Base-by-base conservation (phyloP, 2,888 invertebrate species). In the Odontomyia ornata region DNA sequence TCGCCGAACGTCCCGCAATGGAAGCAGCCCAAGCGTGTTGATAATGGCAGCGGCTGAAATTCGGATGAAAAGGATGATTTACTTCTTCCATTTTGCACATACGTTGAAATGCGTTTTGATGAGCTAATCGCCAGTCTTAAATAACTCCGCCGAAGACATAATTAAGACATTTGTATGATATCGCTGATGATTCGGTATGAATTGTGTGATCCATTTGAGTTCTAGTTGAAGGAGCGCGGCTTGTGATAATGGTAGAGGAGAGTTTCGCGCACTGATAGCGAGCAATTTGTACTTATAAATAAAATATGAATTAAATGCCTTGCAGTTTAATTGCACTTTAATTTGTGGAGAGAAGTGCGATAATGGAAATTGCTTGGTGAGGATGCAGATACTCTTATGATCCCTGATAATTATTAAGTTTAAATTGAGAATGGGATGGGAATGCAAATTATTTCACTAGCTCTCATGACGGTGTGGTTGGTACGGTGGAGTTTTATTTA, bases 151-250 rank as follows among this genome's bases (percentile, higher is more conserved):
- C 5, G 4, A 43, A 36, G 67, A 46, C 36, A 67, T 67, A 67
- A 67, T 67, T 67, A 67, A 67, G 67, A 46, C 67, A 43, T 67
- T 67, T 67, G 67, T 36, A 36, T 46, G 67, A 46, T 46, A 28
- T 25, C 28, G 4, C 18, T 52, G 52, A 52, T 52, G 52, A n/a
- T 18, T 18, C 3, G 7, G 18, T 3, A 52, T 52, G 52, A 52
- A 18, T 9, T 52, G 52, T 52, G 52, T 52, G 52, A 52, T 18
- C 18, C 52, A 52, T 18, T 52, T 52, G 15, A 52, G 36, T 36
- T 36, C 5, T 36, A 36, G 36, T 18, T 18, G 15, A 52, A 52
- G 52, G 18, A 4, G 52, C 4, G 52, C 52, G 18, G 18, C n/a
- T 9, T 13, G 15, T 15, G 52, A 52, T 52, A 13, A 52, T 18